These are phyloP conservation scores for Lophius americanus DNA, from an alignment of 2,797 vertebrate genomes.

Conservation along the genomic window DNA sequence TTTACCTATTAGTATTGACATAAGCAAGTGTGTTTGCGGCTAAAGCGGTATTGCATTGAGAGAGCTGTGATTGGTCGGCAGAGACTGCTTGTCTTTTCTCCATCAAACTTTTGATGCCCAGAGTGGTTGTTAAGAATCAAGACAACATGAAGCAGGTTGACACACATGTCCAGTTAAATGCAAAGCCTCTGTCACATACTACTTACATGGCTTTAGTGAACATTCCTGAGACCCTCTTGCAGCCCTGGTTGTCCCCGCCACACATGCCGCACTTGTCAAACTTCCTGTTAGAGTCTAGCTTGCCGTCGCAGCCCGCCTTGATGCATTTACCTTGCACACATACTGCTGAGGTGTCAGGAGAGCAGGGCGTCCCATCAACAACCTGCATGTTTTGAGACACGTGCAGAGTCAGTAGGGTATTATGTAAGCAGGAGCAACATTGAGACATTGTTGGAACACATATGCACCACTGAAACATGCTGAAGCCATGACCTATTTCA, in stretches of 20 bases:
- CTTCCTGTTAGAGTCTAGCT: slow-evolving; percentile 93
- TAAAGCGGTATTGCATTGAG: no score
- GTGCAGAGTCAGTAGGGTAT: background rate
- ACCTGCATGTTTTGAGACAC: slow-evolving; percentile 78
- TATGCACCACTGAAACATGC: background rate
- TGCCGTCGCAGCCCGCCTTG: slow-evolving; percentile 93
- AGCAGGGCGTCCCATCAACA: slow-evolving; percentile 94
- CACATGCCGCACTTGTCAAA: slow-evolving; percentile 95
- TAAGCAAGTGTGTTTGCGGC: no score
- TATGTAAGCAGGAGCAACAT: background rate
- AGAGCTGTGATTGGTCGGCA: background rate
- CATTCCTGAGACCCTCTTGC: slow-evolving; percentile 94
- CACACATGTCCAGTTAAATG: no score
- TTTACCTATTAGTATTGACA: no score
- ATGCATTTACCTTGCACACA: slow-evolving; percentile 97
- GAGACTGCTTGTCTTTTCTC: background rate
- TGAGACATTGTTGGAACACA: background rate
- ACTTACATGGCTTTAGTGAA: slow-evolving; percentile 96
- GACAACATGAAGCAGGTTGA: no score
- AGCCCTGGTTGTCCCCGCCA: slow-evolving; percentile 93
- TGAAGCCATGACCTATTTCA: slow-evolving; percentile 8
- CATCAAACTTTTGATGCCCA: no score
- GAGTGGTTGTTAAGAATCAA: no score
- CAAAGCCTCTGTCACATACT: background rate
- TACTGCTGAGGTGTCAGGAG: slow-evolving; percentile 91